phyloP scores from a whole-genome alignment of 2,797 vertebrate genomes.

The Sphaeramia orbicularis region DNA sequence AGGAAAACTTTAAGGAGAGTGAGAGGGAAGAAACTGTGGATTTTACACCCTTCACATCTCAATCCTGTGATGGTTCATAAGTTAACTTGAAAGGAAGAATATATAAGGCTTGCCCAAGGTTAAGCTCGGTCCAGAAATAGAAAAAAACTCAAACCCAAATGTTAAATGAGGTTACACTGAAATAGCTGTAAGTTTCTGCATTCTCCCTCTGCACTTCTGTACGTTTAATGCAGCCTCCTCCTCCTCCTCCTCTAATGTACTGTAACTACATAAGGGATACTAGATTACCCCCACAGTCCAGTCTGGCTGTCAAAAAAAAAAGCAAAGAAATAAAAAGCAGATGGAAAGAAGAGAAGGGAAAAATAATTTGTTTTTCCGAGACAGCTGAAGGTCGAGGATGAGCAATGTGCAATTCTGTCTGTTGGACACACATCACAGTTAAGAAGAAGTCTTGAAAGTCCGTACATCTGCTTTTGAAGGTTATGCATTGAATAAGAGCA shows the following conservation, averaged over 20 bases:
- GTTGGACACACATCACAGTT: conserved; percentile 28
- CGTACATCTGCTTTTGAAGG: conserved; percentile 38
- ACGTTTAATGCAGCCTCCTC: background rate
- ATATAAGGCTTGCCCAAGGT: conserved; percentile 40
- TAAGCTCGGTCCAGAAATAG: conserved; percentile 39
- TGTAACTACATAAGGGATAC: conserved; percentile 5
- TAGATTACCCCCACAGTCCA: conserved; percentile 5
- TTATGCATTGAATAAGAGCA: background rate
- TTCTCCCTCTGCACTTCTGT: conserved; percentile 1
- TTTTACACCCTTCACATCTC: conserved; percentile 20
- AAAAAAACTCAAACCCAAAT: conserved; percentile 50
- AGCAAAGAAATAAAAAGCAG: background rate
- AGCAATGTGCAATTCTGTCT: conserved; percentile 9
- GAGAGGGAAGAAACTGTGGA: conserved; percentile 28
- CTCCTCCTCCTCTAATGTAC: conserved; percentile 8
- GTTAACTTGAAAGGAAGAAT: conserved; percentile 56
- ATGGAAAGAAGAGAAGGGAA: background rate
- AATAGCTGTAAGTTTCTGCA: conserved; percentile 9
- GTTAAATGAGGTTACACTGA: conserved; percentile 51
- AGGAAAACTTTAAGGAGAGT: conserved; percentile 34
- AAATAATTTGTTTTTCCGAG: conserved; percentile 17
- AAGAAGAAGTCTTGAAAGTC: conserved; percentile 13
- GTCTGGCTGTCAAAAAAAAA: conserved; percentile 36
- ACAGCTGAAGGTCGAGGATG: conserved; percentile 20
- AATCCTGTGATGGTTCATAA: conserved; percentile 41